phyloP scores from a whole-genome alignment of 2,888 invertebrate species.

The Ectobius pallidus region DNA sequence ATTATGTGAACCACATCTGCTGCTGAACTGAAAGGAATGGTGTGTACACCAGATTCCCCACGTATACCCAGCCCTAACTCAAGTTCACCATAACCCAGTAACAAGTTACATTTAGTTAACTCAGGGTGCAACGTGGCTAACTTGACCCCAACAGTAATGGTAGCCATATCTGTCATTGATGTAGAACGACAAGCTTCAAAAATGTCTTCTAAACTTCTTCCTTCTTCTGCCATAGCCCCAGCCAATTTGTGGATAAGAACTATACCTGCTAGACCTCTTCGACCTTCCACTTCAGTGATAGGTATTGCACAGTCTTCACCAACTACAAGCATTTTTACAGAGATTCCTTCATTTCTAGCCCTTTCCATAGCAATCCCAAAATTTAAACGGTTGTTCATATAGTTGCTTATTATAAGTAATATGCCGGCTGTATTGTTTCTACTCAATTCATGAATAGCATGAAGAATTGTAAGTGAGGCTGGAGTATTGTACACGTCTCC shows the following conservation, averaged over 20 bases:
- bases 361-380: slow-evolving; percentile 82
- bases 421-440: slow-evolving; percentile 57
- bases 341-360: slow-evolving; percentile 66
- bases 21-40: slow-evolving; percentile 50
- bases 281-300: slow-evolving; percentile 55
- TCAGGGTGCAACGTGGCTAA: slow-evolving; percentile 70
- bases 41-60: slow-evolving; percentile 59
- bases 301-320: slow-evolving; percentile 45
- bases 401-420: slow-evolving; percentile 74
- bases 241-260: slow-evolving; percentile 56
- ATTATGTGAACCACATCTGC: slow-evolving; percentile 20
- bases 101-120: slow-evolving; percentile 53
- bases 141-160: slow-evolving; percentile 71
- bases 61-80: slow-evolving; percentile 63
- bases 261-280: slow-evolving; percentile 58
- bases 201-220: slow-evolving; percentile 54
- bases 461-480: slow-evolving; percentile 29
- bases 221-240: slow-evolving; percentile 59
- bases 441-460: slow-evolving; percentile 34
- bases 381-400: slow-evolving; percentile 79
- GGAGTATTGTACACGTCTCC: slow-evolving; percentile 51
- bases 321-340: slow-evolving; percentile 53
- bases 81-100: slow-evolving; percentile 47
- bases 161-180: slow-evolving; percentile 59
- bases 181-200: slow-evolving; percentile 23